Percentiles rank a stretch among this genome's conserved stretches.
These are phyloP conservation scores for Lordiphosa stackelbergi DNA, from an alignment of 1,140 invertebrate species.

Conservation along the genomic window DNA sequence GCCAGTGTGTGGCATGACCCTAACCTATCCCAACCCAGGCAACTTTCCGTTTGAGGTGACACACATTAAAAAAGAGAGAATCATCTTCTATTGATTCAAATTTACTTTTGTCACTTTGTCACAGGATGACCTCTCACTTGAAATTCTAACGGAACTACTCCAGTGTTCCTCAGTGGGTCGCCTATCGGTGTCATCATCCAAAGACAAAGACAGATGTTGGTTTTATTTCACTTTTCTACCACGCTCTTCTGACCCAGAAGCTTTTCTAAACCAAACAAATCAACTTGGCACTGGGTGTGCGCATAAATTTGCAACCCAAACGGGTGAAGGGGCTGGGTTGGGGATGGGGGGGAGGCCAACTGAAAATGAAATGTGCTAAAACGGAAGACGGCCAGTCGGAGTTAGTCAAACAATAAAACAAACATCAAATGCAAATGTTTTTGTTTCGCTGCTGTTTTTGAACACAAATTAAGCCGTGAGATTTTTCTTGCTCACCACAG, in stretches of 20 bases:
- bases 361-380: slow-evolving; percentile 48
- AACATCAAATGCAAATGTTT: slow-evolving; percentile 68
- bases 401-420: slow-evolving; percentile 64
- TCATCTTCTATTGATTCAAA: too few species aligned
- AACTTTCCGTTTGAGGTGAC: too few species aligned
- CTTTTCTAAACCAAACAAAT: slow-evolving; percentile 50
- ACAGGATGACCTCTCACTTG: neutral
- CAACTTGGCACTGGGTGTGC: slow-evolving; percentile 43
- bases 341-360: slow-evolving; percentile 1
- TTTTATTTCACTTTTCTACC: slow-evolving; percentile 49
- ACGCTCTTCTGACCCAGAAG: slow-evolving; percentile 53
- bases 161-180: too few species aligned
- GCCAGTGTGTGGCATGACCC: too few species aligned
- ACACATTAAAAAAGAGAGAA: too few species aligned
- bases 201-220: too few species aligned
- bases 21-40: too few species aligned
- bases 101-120: neutral
- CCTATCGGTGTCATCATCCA: too few species aligned
- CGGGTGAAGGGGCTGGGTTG: neutral
- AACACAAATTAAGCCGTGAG: slow-evolving; percentile 71
- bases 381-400: slow-evolving; percentile 21
- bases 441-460: slow-evolving; percentile 11
- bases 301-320: slow-evolving; percentile 46
- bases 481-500: slow-evolving; percentile 47
- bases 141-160: too few species aligned